Conservation (phyloP, 1,140 invertebrate genomes). For the Polypedilum pembai region DNA sequence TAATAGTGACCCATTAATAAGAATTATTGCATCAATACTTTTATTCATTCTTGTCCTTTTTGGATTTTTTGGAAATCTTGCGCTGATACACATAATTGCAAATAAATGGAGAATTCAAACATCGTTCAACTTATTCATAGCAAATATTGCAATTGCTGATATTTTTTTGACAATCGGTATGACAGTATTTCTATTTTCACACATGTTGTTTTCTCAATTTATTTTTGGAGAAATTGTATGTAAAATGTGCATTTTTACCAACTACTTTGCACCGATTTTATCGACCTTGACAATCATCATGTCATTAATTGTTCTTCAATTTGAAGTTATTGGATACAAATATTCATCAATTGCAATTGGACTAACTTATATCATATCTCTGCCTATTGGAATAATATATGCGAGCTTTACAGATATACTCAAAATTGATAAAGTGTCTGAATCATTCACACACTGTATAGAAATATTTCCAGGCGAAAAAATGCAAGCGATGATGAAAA, state of each 20-base stretch:
- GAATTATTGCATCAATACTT: not conserved
- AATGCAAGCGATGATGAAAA: not conserved
- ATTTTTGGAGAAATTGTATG: not conserved
- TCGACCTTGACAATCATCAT: not conserved
- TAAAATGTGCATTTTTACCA: not conserved
- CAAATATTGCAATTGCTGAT: not conserved
- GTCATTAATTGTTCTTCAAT: not conserved
- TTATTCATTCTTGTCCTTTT: not conserved
- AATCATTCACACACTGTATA: not conserved
- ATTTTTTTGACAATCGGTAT: not conserved
- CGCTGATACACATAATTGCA: not conserved
- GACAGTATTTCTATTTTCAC: not conserved
- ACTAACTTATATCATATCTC: not conserved
- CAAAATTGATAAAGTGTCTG: too few relatives aligned
- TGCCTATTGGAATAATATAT: not conserved
- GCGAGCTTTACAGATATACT: too few relatives aligned
- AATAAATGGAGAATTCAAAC: not conserved
- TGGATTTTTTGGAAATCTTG: not conserved
- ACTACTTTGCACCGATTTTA: not conserved
- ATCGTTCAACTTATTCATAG: not conserved
- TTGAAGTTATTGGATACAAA: not conserved
- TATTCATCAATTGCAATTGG: not conserved
- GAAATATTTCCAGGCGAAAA: not conserved
- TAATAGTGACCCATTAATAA: not conserved
- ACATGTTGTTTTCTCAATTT: slow-evolving; percentile 1